Percentiles rank a stretch among this genome's conserved stretches.
Conservation (phyloP, 2,113 vertebrate genomes). For the Hystrix brachyura region DNA sequence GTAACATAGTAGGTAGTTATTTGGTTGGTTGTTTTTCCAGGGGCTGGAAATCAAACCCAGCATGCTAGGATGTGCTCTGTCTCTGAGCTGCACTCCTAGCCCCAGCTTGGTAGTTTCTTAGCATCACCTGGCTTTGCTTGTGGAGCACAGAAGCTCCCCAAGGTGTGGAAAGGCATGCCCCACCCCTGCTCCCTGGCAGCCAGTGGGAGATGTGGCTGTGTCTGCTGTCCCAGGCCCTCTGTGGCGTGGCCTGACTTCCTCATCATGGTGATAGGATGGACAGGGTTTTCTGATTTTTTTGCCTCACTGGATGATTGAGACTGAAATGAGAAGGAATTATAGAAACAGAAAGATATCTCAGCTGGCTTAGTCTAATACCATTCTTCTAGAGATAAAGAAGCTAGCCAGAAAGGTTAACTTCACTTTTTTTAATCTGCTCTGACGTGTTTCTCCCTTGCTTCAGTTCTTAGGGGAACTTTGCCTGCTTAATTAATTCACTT, state of each 20-base stretch:
- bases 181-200: background rate
- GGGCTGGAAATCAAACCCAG: background rate
- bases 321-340: background rate
- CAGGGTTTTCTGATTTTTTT: background rate
- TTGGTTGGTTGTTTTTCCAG: background rate
- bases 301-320: background rate
- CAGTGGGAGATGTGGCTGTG: too few species aligned
- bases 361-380: background rate
- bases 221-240: background rate
- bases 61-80: background rate
- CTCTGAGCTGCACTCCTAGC: background rate
- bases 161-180: fast-evolving
- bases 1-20: background rate
- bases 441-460: background rate
- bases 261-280: background rate
- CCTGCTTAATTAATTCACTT: slow-evolving; percentile 10
- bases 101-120: background rate
- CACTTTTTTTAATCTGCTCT: background rate
- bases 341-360: background rate
- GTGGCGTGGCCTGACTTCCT: background rate
- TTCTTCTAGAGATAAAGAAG: background rate
- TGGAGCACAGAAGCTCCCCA: background rate
- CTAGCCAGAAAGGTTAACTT: background rate
- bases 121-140: fast-evolving
- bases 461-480: background rate